Evolutionary conservation across 2,797 vertebrate genomes (phyloP), one percentile per base, ranked within the genome.

Genomic region (Coracias cyanogaster): DNA sequence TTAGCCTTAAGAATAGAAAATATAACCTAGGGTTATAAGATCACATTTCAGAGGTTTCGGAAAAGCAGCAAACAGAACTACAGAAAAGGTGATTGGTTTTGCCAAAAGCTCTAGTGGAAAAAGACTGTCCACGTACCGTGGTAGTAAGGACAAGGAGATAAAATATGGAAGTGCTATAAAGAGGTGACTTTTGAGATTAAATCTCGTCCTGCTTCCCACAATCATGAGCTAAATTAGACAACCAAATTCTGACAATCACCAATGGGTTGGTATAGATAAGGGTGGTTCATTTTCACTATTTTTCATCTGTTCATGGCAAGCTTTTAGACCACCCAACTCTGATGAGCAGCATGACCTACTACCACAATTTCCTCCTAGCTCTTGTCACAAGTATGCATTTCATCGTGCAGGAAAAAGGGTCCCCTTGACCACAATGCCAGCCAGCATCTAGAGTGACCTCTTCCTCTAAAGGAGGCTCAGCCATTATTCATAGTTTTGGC

Each of bases 1-100:
- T 39, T 66, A 77, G 67, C 28, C 6, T 72, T 67, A 90, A 94
- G 88, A 77, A 66, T 61, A 89, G 77, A 94, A 90, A 86, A 92
- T 17, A 70, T 49, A 61, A 93, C 67, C 70, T 89, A 52, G 25
- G 31, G 6, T 80, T 95, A 31, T 51, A 54, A 91, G 57, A 80
- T n/a, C 65, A 20, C n/a, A 71, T 21, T 77, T 89, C 31, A 49
- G 31, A 88, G n/a, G 35, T 90, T 93, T 90, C 80, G 86, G 64
- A 84, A 95, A 45, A 91, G 35, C 15, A 7, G 12, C n/a, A 80
- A 80, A 64, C 22, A 71, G 52, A 73, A 21, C 21, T 78, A 81
- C 24, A 87, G 26, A 71, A 82, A 85, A 65, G 12, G 9, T 67
- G 18, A 43, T n/a, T 31, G 16, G 4, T 74, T 82, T 92, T 92